Conservation (phyloP, 2,888 invertebrate species). For the Tiliacea aurago region DNA sequence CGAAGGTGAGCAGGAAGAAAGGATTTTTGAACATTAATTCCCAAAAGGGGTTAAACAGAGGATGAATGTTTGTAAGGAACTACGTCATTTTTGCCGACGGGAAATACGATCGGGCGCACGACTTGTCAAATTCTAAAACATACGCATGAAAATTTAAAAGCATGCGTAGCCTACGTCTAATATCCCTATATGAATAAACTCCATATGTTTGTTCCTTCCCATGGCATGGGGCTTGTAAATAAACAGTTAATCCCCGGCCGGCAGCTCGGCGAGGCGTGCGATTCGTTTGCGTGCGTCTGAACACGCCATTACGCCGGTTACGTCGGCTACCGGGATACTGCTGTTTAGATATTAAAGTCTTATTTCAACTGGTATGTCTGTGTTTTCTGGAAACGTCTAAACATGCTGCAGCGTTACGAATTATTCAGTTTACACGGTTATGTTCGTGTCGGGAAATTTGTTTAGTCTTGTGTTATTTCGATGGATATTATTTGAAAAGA, state of each 20-base stretch:
- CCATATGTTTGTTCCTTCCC: conserved; percentile 33
- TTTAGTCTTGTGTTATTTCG: too few relatives aligned
- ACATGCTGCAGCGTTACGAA: neutral
- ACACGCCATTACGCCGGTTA: conserved; percentile 51
- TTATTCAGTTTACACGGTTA: conserved; percentile 23
- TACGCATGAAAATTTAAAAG: too few relatives aligned
- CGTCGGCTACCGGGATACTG: conserved; percentile 22
- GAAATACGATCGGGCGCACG: neutral
- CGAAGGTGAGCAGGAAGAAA: neutral
- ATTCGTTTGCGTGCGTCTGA: conserved; percentile 45
- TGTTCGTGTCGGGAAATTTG: neutral
- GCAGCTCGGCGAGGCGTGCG: conserved; percentile 37
- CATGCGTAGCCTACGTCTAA: too few relatives aligned
- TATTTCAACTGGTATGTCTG: conserved; percentile 47
- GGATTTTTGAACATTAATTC: neutral
- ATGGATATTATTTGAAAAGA: too few relatives aligned
- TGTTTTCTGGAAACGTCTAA: conserved; percentile 32
- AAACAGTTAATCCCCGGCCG: conserved; percentile 58
- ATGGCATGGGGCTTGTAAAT: conserved; percentile 56
- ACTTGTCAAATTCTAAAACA: conserved; percentile 2
- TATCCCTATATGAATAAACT: conserved; percentile 23
- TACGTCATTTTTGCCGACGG: neutral
- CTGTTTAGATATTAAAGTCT: conserved; percentile 63
- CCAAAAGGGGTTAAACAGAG: neutral
- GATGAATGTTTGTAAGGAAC: neutral